Base-by-base conservation (phyloP, 1,140 invertebrate species). In the Drosophila triauraria region DNA sequence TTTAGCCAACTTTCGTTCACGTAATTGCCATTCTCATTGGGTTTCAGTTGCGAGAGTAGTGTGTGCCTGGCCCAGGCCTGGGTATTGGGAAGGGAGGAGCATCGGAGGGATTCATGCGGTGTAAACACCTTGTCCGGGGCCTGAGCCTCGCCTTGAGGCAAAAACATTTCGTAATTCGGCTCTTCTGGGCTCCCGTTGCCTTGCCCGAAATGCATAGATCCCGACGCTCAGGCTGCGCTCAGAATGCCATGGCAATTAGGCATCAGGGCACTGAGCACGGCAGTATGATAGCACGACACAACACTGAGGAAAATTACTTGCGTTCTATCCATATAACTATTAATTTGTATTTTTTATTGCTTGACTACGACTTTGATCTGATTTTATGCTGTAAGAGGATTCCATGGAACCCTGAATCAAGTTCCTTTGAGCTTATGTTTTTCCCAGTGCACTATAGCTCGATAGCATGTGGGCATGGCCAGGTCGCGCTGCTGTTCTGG, bases 1-100 rank as follows among this genome's bases (percentile, higher is more conserved):
- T 38, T 72, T 72, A 23, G 70, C 67, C 70, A 74, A 60, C 67
- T 74, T 72, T 74, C 68, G 54, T 60, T 74, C 68, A 74, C 70
- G 70, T 74, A 74, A 74, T 74, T 74, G 70, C 70, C 70, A 59
- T 74, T 44, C 70, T 74, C 70, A 72, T 60, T 74, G 67, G 68
- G 54, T 60, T 72, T 74, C 68, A 60, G 67, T 60, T 74, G 51
- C 35, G 30, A 71, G 27, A 59, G 67, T 72, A 72, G 69, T 71
- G 71, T 58, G 12, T 15, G 67, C 25, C 35, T 12, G 9, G 25
- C 38, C 44, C 64, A 13, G 51, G n/a, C 30, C 30, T 32, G 20
- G 6, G 10, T 23, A 30, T 25, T 27, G 58, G 46, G 20, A 13
- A 35, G n/a, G 32, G 8, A 30, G 8, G 12, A 10, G 23, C 43